These are phyloP conservation scores for Standfussiana lucernea DNA, from an alignment of 2,888 invertebrate species.

Conservation along the genomic window DNA sequence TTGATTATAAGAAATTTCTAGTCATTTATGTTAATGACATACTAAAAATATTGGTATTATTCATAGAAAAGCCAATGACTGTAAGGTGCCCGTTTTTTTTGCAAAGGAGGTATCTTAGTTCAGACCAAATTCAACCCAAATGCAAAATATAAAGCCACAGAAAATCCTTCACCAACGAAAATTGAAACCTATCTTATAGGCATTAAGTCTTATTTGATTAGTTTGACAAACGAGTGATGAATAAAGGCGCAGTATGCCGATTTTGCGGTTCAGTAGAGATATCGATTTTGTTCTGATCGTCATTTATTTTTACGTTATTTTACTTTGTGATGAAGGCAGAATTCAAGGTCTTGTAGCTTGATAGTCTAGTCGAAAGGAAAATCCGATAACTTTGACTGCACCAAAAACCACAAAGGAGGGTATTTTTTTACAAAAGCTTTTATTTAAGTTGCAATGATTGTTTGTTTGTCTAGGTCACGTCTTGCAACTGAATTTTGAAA, in stretches of 20 bases:
- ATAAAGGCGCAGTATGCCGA: slow-evolving; percentile 37
- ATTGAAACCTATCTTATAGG: slow-evolving; percentile 48
- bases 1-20: no score
- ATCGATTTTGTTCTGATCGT: slow-evolving; percentile 51
- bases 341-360: background rate
- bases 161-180: slow-evolving; percentile 30
- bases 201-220: slow-evolving; percentile 57
- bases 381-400: background rate
- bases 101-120: slow-evolving; percentile 28
- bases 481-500: no score
- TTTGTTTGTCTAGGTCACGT: no score
- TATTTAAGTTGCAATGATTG: no score
- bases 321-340: background rate
- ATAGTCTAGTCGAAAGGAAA: background rate
- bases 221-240: slow-evolving; percentile 32
- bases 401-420: background rate
- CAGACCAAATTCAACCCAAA: slow-evolving; percentile 24
- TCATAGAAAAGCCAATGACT: no score
- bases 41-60: no score
- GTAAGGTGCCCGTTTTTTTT: no score
- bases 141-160: slow-evolving; percentile 43
- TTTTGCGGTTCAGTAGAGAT: slow-evolving; percentile 57
- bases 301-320: slow-evolving; percentile 38
- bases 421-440: no score
- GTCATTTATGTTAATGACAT: no score